Conservation (phyloP, 2,888 invertebrate genomes). For the Seladonia tumulorum region DNA sequence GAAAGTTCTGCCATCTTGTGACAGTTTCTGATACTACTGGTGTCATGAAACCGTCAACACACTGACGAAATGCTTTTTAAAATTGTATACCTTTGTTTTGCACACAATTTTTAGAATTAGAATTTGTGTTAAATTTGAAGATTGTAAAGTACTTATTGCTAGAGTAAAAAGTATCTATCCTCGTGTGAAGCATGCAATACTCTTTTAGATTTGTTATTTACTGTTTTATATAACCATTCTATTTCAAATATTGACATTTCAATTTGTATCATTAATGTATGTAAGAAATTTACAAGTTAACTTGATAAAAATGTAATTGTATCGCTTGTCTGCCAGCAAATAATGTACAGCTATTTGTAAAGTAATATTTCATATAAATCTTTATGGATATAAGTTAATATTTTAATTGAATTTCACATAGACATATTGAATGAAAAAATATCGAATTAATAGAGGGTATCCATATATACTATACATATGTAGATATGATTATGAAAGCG, state of each 20-base stretch:
- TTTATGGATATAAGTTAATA: neutral
- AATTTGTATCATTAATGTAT: no score
- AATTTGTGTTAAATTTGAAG: neutral
- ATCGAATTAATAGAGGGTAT: neutral
- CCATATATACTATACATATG: no score
- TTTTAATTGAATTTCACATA: neutral
- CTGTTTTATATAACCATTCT: neutral
- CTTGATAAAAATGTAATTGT: no score
- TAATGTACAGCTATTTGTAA: neutral
- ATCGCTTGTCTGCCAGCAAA: neutral
- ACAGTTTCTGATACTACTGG: neutral
- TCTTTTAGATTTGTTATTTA: neutral
- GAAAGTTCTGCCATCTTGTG: slow-evolving; percentile 74
- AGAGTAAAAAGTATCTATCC: neutral
- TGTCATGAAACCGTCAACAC: no score
- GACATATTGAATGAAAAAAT: neutral
- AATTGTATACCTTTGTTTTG: neutral
- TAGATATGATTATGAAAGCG: no score
- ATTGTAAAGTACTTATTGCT: neutral
- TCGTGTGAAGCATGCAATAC: neutral
- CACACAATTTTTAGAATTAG: neutral
- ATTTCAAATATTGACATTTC: neutral
- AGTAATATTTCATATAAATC: neutral
- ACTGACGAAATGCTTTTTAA: neutral
- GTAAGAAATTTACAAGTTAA: no score